A percentile compares a stretch with the other conserved stretches of the same genome.
phyloP scores from a whole-genome alignment of 2,888 invertebrate species.

The Lypha dubia region DNA sequence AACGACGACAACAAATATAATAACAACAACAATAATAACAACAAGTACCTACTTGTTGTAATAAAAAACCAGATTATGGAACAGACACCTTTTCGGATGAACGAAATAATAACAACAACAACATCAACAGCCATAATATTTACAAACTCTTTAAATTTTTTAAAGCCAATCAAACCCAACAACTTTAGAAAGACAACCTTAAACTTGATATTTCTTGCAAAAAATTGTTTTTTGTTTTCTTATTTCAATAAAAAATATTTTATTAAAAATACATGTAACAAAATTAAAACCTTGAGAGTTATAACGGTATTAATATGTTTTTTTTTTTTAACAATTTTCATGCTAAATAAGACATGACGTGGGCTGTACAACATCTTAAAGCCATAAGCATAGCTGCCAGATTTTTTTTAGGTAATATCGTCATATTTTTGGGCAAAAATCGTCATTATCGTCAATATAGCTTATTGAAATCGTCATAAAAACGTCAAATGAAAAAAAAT shows the following conservation, averaged over 20 bases:
- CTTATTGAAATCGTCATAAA: too few species aligned
- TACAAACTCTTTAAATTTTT: conserved; percentile 27
- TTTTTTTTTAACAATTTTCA: conserved; percentile 27
- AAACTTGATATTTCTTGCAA: conserved; percentile 66
- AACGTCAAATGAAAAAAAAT: too few species aligned
- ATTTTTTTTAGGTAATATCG: too few species aligned
- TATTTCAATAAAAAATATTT: not conserved
- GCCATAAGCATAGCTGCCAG: too few species aligned
- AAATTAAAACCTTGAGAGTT: conserved; percentile 25
- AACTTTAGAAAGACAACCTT: conserved; percentile 54
- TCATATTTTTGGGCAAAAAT: too few species aligned
- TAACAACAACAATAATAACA: too few species aligned
- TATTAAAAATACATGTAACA: conserved; percentile 1
- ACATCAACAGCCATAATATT: conserved; percentile 20
- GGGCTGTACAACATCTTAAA: not conserved
- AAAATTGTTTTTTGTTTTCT: too few species aligned
- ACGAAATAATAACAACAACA: not conserved
- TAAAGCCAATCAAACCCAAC: not conserved
- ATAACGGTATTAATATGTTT: conserved; percentile 53
- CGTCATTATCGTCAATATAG: too few species aligned
- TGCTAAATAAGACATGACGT: not conserved
- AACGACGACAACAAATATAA: conserved; percentile 35
- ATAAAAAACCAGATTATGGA: conserved; percentile 69
- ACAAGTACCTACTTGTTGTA: conserved; percentile 56
- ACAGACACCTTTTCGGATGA: conserved; percentile 33